Base-by-base conservation (phyloP, 2,888 invertebrate species). In the Encarsia formosa region DNA sequence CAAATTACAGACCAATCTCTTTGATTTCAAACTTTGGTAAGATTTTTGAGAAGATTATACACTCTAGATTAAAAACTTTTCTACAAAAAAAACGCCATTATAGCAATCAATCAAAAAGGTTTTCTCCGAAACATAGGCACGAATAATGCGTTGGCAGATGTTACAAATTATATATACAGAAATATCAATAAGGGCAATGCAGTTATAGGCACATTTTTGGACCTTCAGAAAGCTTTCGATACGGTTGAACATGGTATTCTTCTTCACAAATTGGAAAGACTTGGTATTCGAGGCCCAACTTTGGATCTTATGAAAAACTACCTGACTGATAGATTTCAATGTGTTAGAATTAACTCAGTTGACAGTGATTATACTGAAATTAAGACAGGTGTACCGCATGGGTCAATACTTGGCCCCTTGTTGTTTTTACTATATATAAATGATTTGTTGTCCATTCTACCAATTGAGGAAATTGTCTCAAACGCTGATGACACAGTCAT, bases 1-100 rank as follows among this genome's bases (percentile, higher is more conserved):
- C 19, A 13, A 59, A 55, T 46, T 57, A 58, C 44, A 53, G 58
- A 46, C 57, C 57, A n/a, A 59, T 61, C 15, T 52, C 56, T 1
- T 34, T 55, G 18, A 52, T 57, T 11, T 49, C 49, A 19, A 50
- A 45, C 31, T 18, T 59, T 9, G 53, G 59, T 18, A 59, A 61
- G 49, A 43, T 60, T 15, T 49, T 59, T 31, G 59, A 61, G 44
- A 57, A 55, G 47, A 34, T 60, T 8, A 38, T 58, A 2, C 44
- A 54, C 26, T 42, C 16, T 2, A 58, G 58, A 37, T 31, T 62
- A 22, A 29, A 45, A 23, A 29, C 40, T 3, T 49, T 49, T 26
- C 16, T 29, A 1, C 13, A 41, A 20, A 38, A 39, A 24, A 13
- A 47, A 20, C 48, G 49, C 18, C 15, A 38, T 18, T 23, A 55